These are phyloP conservation scores for Distichodus sexfasciatus DNA, from an alignment of 2,797 vertebrate species.

Conservation along the genomic window DNA sequence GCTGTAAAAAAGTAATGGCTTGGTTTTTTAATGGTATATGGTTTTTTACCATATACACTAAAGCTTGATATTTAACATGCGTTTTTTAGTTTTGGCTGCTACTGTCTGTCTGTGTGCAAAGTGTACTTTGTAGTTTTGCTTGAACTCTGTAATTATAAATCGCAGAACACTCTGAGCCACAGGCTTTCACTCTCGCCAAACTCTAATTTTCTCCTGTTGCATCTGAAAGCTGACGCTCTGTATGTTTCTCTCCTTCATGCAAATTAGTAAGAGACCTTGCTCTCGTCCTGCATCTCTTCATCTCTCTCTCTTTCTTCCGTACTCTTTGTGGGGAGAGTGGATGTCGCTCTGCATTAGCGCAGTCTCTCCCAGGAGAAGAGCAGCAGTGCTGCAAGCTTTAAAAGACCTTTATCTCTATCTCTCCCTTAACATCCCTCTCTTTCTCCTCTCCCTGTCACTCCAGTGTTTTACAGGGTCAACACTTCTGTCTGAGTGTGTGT, in stretches of 20 bases:
- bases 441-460: slow-evolving; percentile 1
- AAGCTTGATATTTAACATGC: too few relatives aligned
- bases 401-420: slow-evolving; percentile 39
- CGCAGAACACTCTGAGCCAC: too few relatives aligned
- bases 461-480: slow-evolving; percentile 42
- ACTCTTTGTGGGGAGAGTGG: slow-evolving; percentile 40
- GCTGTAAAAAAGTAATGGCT: too few relatives aligned
- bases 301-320: slow-evolving; percentile 14
- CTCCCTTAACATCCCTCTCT: slow-evolving; percentile 26
- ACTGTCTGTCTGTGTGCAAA: too few relatives aligned
- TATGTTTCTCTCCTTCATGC: neutral
- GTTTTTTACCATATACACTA: too few relatives aligned
- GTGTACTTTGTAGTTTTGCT: too few relatives aligned
- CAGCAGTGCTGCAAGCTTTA: slow-evolving; percentile 65
- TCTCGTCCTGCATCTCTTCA: slow-evolving; percentile 16
- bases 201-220: neutral
- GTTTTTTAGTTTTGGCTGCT: too few relatives aligned
- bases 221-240: neutral
- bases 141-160: too few relatives aligned
- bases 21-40: too few relatives aligned
- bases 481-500: slow-evolving; percentile 12
- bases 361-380: slow-evolving; percentile 52
- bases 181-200: too few relatives aligned
- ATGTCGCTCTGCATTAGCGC: slow-evolving; percentile 64
- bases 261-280: neutral